Evolutionary conservation across 2,797 vertebrate genomes (phyloP).

Genomic region (Mionectes olivaceus): DNA sequence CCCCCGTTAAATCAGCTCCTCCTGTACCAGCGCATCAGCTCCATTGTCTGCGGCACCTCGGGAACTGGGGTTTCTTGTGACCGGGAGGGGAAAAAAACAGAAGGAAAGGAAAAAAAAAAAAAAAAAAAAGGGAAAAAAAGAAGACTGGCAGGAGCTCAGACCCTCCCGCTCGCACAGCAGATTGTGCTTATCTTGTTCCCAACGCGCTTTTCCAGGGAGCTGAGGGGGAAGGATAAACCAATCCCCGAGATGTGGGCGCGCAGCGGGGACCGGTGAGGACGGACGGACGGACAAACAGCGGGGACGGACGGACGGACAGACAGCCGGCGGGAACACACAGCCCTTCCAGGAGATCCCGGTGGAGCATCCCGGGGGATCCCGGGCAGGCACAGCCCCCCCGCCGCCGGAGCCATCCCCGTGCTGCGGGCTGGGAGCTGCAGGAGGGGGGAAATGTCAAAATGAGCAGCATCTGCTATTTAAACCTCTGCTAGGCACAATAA

Average conservation of each 20-base stretch:
- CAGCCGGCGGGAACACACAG: neutral
- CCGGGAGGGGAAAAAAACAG: slow-evolving; percentile 4
- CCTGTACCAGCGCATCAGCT: slow-evolving; percentile 79
- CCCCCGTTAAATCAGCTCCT: slow-evolving; percentile 37
- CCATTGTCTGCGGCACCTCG: slow-evolving; percentile 82
- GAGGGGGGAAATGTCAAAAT: neutral
- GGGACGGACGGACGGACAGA: neutral
- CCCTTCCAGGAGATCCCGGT: neutral
- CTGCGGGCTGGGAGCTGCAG: neutral
- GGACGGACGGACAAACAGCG: neutral
- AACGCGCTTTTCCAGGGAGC: slow-evolving; percentile 42
- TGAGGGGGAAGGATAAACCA: neutral
- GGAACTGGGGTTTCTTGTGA: slow-evolving; percentile 69
- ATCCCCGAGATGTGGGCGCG: neutral
- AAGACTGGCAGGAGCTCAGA: neutral
- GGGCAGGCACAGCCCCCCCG: neutral
- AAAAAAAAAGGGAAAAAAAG: fast-evolving
- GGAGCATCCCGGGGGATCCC: neutral
- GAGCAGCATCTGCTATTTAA: neutral
- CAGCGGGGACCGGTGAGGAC: neutral
- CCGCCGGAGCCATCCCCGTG: neutral
- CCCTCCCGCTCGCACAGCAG: slow-evolving; percentile 57
- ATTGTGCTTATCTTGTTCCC: slow-evolving; percentile 83
- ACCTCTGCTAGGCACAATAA: neutral
- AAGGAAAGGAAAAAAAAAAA: neutral